phyloP scores from a whole-genome alignment of 2,888 invertebrate species.

The Lomographa bimaculata region DNA sequence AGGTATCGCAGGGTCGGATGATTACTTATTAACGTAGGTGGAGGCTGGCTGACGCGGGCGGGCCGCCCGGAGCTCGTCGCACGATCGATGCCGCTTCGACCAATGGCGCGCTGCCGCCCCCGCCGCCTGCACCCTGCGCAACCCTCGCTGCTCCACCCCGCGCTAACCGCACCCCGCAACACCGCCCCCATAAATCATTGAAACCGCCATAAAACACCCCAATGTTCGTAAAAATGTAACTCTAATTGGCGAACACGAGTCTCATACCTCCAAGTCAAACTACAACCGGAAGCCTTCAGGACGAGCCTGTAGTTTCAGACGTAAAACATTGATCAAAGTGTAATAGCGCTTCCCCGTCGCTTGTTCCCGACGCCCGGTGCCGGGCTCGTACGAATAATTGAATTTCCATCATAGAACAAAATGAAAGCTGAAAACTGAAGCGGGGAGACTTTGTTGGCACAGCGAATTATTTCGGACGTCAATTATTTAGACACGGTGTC shows the following conservation, averaged over 20 bases:
- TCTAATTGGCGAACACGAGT: conserved; percentile 79
- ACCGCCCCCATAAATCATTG: conserved; percentile 82
- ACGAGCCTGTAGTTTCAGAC: conserved; percentile 58
- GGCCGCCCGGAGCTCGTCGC: conserved; percentile 72
- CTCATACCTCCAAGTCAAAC: conserved; percentile 69
- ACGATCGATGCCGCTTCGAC: conserved; percentile 81
- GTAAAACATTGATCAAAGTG: conserved; percentile 76
- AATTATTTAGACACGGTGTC: conserved; percentile 72
- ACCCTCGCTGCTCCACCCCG: conserved; percentile 64
- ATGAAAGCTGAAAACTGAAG: conserved; percentile 81
- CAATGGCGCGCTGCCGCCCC: conserved; percentile 80
- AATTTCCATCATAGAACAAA: conserved; percentile 81
- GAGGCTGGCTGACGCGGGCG: conserved; percentile 80
- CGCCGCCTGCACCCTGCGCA: conserved; percentile 67
- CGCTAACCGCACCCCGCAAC: conserved; percentile 66
- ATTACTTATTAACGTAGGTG: conserved; percentile 84
- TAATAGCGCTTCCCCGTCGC: conserved; percentile 60
- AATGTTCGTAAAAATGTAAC: conserved; percentile 81
- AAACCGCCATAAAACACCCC: conserved; percentile 82
- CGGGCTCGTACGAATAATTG: conserved; percentile 78
- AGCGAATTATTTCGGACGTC: conserved; percentile 77
- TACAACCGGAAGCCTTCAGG: conserved; percentile 56
- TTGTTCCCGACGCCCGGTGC: conserved; percentile 49
- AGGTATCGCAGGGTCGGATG: conserved; percentile 81
- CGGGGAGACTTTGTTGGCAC: conserved; percentile 76